Evolutionary conservation across 1,140 invertebrate species (phyloP).

Genomic region (Hermetia illucens): DNA sequence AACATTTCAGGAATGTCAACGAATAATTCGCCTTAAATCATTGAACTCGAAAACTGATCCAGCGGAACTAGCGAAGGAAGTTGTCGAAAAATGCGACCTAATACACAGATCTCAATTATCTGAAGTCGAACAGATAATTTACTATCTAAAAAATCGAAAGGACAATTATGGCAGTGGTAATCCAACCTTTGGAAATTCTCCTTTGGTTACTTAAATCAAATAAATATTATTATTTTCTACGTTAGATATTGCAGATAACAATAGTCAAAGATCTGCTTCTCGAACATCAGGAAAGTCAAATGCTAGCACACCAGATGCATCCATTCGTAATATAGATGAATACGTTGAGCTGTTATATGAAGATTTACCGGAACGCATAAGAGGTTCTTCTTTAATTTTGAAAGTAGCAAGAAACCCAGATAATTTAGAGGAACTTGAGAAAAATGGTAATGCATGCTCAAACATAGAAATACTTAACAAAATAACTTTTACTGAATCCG

Average conservation of each 20-base stretch:
- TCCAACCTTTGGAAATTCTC: no score
- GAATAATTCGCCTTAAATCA: constrained; percentile 73
- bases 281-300: constrained; percentile 10
- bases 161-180: constrained; percentile 29
- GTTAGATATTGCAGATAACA: constrained; percentile 24
- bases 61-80: constrained; percentile 63
- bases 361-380: constrained; percentile 82
- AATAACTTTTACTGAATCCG: constrained; percentile 3
- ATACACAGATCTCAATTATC: constrained; percentile 71
- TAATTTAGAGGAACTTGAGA: constrained; percentile 83
- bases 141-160: constrained; percentile 77
- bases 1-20: constrained; percentile 51
- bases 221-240: not conserved
- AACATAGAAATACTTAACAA: constrained; percentile 1
- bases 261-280: constrained; percentile 17
- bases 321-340: constrained; percentile 73
- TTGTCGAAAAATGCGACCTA: constrained; percentile 76
- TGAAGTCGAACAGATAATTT: constrained; percentile 85
- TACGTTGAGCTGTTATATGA: constrained; percentile 97
- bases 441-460: constrained; percentile 53
- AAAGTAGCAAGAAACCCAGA: constrained; percentile 84
- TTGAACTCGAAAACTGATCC: constrained; percentile 70
- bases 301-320: constrained; percentile 35
- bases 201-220: not conserved
- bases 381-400: constrained; percentile 81